phyloP scores from a whole-genome alignment of 1,140 invertebrate species.

The Lordiphosa stackelbergi region DNA sequence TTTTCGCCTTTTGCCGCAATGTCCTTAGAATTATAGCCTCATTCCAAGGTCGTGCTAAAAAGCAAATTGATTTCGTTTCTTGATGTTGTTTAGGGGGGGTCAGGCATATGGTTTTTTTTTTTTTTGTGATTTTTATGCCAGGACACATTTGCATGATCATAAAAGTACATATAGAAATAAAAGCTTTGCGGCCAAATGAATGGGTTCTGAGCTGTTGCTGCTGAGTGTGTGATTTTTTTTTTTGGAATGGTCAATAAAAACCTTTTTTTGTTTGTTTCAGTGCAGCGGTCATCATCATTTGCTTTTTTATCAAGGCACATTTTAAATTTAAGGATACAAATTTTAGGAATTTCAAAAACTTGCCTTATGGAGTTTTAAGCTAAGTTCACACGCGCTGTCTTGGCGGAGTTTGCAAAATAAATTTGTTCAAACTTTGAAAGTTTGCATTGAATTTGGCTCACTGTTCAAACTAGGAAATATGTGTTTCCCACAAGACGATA shows the following conservation, averaged over 20 bases:
- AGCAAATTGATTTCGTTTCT: slow-evolving; percentile 63
- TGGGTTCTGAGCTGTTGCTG: slow-evolving; percentile 5
- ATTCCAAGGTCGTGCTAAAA: slow-evolving; percentile 43
- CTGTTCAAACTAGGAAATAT: no score
- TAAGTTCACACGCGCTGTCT: no score
- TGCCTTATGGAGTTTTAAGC: no score
- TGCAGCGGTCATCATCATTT: no score
- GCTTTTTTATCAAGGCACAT: no score
- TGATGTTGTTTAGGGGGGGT: slow-evolving; percentile 10
- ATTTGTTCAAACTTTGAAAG: no score
- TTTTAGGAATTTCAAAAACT: no score
- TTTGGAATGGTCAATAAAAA: slow-evolving; percentile 22
- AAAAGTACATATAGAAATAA: slow-evolving; percentile 70
- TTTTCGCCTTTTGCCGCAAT: slow-evolving; percentile 37
- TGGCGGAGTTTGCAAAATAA: no score
- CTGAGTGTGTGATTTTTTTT: slow-evolving; percentile 3
- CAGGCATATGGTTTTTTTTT: slow-evolving; percentile 53
- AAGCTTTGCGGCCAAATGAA: slow-evolving; percentile 52
- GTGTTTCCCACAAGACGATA: no score
- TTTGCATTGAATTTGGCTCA: no score
- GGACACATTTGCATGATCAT: slow-evolving; percentile 57
- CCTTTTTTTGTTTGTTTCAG: slow-evolving; percentile 44
- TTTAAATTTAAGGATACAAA: no score
- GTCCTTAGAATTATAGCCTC: slow-evolving; percentile 51
- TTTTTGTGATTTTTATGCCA: slow-evolving; percentile 54